A percentile compares a stretch with the other conserved stretches of the same genome.
Conservation (phyloP, 30 jellyfish, hydroid and myxozoan genomes). For the Cassiopea xamachana region DNA sequence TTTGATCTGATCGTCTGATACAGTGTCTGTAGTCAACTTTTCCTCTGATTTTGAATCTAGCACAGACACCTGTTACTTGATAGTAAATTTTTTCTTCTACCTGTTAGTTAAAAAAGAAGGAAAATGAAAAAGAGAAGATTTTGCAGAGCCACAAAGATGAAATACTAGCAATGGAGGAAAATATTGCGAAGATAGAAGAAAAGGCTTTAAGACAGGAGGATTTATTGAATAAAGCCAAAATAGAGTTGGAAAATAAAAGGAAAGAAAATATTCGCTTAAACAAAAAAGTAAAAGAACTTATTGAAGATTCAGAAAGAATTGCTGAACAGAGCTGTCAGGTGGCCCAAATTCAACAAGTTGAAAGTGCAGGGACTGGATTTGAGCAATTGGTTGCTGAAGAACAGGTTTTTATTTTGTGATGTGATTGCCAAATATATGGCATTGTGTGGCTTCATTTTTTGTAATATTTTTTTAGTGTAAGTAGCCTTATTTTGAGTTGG, state of each 20-base stretch:
- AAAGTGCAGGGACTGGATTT: constrained; percentile 71
- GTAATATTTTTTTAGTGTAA: too few relatives aligned
- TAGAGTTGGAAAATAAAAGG: constrained; percentile 14
- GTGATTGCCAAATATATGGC: neutral
- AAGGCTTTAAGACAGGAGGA: neutral
- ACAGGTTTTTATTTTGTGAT: constrained; percentile 14
- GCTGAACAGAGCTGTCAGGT: constrained; percentile 67
- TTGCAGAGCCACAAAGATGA: constrained; percentile 7
- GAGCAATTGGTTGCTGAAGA: constrained; percentile 52
- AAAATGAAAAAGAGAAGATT: neutral
- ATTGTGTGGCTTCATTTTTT: too few relatives aligned
- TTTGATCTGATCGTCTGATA: too few relatives aligned
- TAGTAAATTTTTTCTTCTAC: neutral
- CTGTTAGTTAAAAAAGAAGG: constrained; percentile 9
- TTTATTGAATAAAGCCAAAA: neutral
- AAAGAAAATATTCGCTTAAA: constrained; percentile 39
- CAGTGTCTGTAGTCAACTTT: too few relatives aligned
- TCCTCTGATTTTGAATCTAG: too few relatives aligned
- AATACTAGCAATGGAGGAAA: neutral
- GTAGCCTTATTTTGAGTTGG: too few relatives aligned
- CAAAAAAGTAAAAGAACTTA: constrained; percentile 51
- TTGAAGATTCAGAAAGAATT: constrained; percentile 59
- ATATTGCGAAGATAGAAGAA: constrained; percentile 12
- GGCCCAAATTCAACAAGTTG: constrained; percentile 71
- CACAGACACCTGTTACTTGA: neutral